Evolutionary conservation across 2,888 invertebrate genomes (phyloP), one percentile per base, ranked within the genome.

Genomic region (Melitaea athalia): DNA sequence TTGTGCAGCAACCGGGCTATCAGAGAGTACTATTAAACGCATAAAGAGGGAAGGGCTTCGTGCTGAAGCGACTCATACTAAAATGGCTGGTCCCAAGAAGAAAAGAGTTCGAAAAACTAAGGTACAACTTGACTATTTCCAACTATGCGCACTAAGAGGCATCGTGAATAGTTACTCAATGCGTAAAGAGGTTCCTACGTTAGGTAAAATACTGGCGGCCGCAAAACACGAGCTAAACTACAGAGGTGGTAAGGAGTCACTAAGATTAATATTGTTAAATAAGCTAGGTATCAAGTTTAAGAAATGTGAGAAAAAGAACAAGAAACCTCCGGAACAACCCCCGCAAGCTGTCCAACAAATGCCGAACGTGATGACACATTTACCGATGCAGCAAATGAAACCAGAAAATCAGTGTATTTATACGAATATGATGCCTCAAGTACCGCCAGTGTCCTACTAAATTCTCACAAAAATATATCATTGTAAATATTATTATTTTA

Each of bases 211-310:
- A n/a, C 72, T 92, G 71, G 82, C 87, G 0, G 86, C 91, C 0
- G 91, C 92, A 0, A 88, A 88, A 79, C 86, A 87, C 3, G 92
- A 92, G 67, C 64, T 92, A 0, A 91, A 91, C 68, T 92, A 91
- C 68, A 78, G 85, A 7, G 92, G 92, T 0, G 91, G 91, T 0
- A 92, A 91, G 63, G 92, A 92, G 73, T 91, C 92, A 17, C 72
- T 92, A 33, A 78, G 91, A 73, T 78, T 91, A 80, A 92, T 92
- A 78, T 77, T 92, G 60, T 78, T 91, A 64, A 92, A 92, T 76
- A 92, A 92, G 75, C 76, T 92, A 14, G 92, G 92, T 66, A 92
- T 91, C 75, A 92, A 92, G 75, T 92, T 92, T 78, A 92, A 92
- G 76, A 92, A 92, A 74, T 91, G 91, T 45, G 92, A 92, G 75